Base-by-base conservation (phyloP, 2,113 vertebrate species). In the Kryptolebias marmoratus region DNA sequence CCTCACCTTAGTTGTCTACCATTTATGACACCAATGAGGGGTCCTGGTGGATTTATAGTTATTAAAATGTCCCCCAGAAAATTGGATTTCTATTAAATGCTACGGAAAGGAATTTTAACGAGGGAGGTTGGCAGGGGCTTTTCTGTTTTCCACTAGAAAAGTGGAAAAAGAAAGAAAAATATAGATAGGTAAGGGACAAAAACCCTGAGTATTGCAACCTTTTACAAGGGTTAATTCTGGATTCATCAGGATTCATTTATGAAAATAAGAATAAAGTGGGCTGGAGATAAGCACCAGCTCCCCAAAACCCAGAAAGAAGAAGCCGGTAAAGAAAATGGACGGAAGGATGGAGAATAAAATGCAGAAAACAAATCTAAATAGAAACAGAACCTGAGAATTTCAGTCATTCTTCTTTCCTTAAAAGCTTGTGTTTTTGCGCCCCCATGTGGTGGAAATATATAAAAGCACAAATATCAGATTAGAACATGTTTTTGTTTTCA, bases 41-140 rank as follows among this genome's bases (percentile, higher is more conserved):
- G 69, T 57, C 76, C 65, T 22, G 58, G 61, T 68, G 76, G 85
- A 88, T 88, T 88, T 87, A 90, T 78, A 68, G 81, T 69, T 81
- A 76, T 89, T 89, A 91, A 90, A 92, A 90, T 75, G 76, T 79
- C 86, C 76, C 71, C 75, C 30, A 28, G 60, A 80, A 89, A 92
- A 90, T 87, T 86, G 86, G 83, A 88, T 93, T 93, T 88, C 86
- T 82, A 92, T 90, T 91, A 88, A 91, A 89, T 85, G 82, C 87
- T 77, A 63, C 71, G 73, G 81, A 45, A 62, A 88, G 73, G 86
- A 91, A 90, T 91, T 90, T 90, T 92, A 88, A 90, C 76, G 77
- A 84, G 86, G 76, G 55, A 73, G 79, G 71, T 71, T 88, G 87
- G 82, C 85, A 86, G 49, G 13, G 61, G 7, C 14, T 58, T 84